Evolutionary conservation across 2,113 vertebrate genomes (phyloP).

Genomic region (Myotis davidii): DNA sequence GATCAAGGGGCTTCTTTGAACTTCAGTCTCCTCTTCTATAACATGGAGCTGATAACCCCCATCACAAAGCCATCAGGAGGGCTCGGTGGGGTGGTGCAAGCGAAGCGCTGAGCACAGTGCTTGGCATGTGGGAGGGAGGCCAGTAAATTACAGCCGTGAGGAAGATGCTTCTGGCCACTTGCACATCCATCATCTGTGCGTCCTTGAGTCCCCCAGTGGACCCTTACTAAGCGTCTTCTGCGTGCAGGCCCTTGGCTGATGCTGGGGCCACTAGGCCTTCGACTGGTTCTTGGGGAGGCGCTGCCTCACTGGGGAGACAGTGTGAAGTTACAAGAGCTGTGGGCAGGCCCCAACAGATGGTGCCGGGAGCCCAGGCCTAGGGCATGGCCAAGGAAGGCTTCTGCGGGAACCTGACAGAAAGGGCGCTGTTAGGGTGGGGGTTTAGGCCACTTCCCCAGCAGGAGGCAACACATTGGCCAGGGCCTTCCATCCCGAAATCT

Average conservation of each 20-base stretch:
- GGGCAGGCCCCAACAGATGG: not conserved
- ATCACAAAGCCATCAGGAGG: not conserved
- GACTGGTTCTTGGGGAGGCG: not conserved
- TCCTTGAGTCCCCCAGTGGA: accelerated
- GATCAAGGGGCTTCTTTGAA: not conserved
- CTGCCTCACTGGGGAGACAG: not conserved
- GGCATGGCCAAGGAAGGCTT: not conserved
- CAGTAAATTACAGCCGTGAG: not conserved
- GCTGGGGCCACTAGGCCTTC: not conserved
- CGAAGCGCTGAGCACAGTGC: not conserved
- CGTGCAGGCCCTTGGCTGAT: not conserved
- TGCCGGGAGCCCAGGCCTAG: not conserved
- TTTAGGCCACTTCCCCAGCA: not conserved
- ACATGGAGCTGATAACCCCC: not conserved
- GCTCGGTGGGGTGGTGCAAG: not conserved
- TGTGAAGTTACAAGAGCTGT: not conserved
- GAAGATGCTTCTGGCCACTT: not conserved
- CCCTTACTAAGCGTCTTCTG: not conserved
- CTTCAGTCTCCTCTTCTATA: not conserved
- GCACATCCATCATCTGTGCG: accelerated
- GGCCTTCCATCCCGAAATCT: not conserved
- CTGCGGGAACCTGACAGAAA: not conserved
- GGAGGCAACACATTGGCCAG: not conserved
- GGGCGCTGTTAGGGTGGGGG: not conserved
- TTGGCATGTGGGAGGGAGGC: not conserved